Percentiles rank a stretch among this genome's conserved stretches.
Conservation (phyloP, 2,888 invertebrate genomes). For the Eupithecia inturbata region DNA sequence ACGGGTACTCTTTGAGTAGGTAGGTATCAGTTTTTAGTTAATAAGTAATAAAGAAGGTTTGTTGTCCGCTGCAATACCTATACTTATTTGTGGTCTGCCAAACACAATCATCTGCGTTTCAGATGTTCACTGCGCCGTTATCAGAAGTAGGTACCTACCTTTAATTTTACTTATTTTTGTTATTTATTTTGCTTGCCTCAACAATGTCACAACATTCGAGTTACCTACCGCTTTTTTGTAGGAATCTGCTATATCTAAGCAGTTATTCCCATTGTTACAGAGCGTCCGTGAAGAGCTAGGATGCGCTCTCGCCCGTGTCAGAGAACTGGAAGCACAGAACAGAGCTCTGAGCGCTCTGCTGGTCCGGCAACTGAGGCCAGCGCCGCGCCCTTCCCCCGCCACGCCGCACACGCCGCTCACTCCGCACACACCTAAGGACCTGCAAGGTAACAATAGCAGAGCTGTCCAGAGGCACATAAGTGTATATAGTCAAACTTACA, state of each 20-base stretch:
- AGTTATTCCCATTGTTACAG: constrained; percentile 69
- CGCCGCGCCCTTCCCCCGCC: constrained; percentile 81
- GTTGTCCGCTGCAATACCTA: too few relatives aligned
- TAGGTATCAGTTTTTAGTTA: too few relatives aligned
- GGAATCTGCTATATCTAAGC: not conserved
- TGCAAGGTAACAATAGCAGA: not conserved
- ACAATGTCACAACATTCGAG: not conserved
- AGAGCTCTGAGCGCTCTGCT: constrained; percentile 88
- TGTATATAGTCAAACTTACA: too few relatives aligned
- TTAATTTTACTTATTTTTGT: too few relatives aligned
- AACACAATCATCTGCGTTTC: not conserved
- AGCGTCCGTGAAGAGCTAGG: constrained; percentile 91
- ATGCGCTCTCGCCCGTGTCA: constrained; percentile 88
- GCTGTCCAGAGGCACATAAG: not conserved
- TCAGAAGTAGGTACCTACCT: too few relatives aligned
- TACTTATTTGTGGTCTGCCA: too few relatives aligned
- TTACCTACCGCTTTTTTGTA: not conserved
- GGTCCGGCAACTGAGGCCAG: constrained; percentile 85
- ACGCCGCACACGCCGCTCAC: constrained; percentile 73
- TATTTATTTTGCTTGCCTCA: too few relatives aligned
- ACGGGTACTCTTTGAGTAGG: too few relatives aligned
- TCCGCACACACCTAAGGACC: constrained; percentile 54
- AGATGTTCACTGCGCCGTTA: not conserved
- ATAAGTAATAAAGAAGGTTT: too few relatives aligned
- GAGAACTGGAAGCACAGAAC: constrained; percentile 92